Evolutionary conservation across 2,888 invertebrate genomes (phyloP).

Genomic region (Diarsia dahlii): DNA sequence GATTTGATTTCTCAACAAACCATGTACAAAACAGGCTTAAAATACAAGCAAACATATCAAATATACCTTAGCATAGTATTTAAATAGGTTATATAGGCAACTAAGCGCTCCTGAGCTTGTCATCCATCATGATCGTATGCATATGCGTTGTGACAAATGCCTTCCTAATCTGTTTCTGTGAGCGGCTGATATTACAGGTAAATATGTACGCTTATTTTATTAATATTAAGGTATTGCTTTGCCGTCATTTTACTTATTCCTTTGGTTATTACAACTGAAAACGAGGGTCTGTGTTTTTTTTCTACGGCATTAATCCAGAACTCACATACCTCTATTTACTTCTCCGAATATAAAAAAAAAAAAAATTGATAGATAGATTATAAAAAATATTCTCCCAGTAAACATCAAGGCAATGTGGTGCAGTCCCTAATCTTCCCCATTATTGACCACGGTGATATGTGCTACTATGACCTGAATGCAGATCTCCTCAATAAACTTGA

Average conservation of each 20-base stretch:
- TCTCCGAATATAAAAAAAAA: no score
- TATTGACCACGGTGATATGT: no score
- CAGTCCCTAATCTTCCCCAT: no score
- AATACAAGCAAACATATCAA: constrained; percentile 21
- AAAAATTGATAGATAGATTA: no score
- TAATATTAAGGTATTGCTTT: constrained; percentile 12
- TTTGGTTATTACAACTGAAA: background rate
- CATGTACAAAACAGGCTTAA: background rate
- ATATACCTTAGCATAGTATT: constrained; percentile 16
- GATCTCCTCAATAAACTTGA: no score
- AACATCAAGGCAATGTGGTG: no score
- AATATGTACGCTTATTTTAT: constrained; percentile 58
- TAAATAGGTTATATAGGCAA: constrained; percentile 36
- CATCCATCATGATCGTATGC: constrained; percentile 82
- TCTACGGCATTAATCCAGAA: no score
- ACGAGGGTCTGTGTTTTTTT: no score
- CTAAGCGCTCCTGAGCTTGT: constrained; percentile 58
- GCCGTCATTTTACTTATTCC: background rate
- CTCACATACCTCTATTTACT: no score
- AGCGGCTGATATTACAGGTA: constrained; percentile 63
- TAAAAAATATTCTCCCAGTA: no score
- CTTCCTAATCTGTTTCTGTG: constrained; percentile 78
- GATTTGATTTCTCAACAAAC: background rate
- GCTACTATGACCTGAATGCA: no score
- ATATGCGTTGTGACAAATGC: constrained; percentile 84